phyloP scores from a whole-genome alignment of 2,888 invertebrate genomes.

The Ischnura elegans region DNA sequence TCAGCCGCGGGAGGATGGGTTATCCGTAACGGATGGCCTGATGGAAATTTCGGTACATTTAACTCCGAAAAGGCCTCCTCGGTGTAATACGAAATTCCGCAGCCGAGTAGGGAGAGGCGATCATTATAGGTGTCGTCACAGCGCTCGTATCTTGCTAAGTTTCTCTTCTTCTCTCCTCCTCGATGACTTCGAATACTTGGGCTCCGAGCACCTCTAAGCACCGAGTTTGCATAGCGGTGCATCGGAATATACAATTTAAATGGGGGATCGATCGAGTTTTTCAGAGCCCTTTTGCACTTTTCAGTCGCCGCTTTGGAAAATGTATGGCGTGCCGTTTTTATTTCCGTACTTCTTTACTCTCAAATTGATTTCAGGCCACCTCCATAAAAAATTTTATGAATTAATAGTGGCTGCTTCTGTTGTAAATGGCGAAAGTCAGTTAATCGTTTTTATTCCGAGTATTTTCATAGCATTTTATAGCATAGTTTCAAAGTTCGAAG shows the following conservation, averaged over 20 bases:
- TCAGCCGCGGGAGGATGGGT: neutral
- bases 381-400: no score
- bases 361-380: no score
- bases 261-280: neutral
- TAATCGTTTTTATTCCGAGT: no score
- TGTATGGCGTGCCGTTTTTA: no score
- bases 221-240: neutral
- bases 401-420: no score
- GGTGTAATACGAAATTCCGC: conserved; percentile 3
- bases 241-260: neutral
- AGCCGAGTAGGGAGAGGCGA: neutral
- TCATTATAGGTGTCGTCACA: neutral
- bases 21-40: conserved; percentile 20
- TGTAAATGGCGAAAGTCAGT: no score
- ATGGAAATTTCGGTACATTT: conserved; percentile 31
- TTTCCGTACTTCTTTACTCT: no score
- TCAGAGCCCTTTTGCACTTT: no score
- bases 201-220: neutral
- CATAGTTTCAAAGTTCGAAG: no score
- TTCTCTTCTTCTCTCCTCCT: neutral
- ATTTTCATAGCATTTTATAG: no score
- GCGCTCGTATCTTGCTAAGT: neutral
- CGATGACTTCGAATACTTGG: neutral
- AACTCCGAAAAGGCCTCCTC: neutral
- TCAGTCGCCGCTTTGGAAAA: no score